Percentiles rank a stretch among this genome's conserved stretches.
Evolutionary conservation across 2,113 vertebrate species (phyloP).

Genomic region (Heterotis niloticus): DNA sequence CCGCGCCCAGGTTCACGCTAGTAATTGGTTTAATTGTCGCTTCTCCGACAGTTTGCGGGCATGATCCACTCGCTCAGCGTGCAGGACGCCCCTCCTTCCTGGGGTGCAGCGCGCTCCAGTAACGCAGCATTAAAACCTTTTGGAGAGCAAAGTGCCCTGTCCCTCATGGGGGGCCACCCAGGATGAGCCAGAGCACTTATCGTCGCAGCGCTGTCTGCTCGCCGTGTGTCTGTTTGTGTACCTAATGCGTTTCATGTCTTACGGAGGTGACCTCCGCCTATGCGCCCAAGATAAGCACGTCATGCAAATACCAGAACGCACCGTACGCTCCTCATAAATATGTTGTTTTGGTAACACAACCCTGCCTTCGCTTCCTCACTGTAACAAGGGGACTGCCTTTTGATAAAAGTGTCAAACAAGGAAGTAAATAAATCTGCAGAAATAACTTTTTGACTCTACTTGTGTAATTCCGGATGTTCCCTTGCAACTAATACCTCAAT

Average conservation of each 20-base stretch:
- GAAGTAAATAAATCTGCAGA: no score
- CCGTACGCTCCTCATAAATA: no score
- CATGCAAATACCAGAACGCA: not conserved
- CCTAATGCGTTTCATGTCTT: slow-evolving; percentile 1
- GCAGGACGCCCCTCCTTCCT: not conserved
- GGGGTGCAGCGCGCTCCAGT: no score
- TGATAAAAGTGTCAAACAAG: no score
- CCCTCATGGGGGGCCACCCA: not conserved
- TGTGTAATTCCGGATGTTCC: no score
- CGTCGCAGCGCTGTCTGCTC: not conserved
- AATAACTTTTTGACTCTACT: no score
- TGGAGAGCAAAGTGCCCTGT: slow-evolving; percentile 1
- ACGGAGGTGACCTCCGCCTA: not conserved
- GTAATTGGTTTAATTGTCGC: slow-evolving; percentile 15
- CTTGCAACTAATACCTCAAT: no score
- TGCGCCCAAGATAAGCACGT: not conserved
- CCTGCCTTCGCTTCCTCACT: no score
- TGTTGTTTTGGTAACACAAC: no score
- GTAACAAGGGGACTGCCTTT: no score
- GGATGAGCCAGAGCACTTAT: not conserved
- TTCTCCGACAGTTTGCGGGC: slow-evolving; percentile 1
- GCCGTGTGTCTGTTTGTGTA: not conserved
- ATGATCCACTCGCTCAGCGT: not conserved
- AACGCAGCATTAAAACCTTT: no score
- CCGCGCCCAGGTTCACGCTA: not conserved